Conservation (phyloP, 2,797 vertebrate genomes). For the Gila robusta region DNA sequence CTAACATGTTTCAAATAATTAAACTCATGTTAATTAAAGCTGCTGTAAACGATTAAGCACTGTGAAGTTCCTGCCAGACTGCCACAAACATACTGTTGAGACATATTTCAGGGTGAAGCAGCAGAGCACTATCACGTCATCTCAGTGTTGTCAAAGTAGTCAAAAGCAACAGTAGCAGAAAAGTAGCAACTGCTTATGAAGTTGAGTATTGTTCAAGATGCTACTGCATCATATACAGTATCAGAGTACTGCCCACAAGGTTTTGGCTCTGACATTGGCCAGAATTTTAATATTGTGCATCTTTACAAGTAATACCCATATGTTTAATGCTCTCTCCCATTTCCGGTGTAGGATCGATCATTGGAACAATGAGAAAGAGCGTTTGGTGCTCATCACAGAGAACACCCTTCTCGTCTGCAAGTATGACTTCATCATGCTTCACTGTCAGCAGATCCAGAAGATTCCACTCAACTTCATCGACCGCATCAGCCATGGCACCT, state of each 20-base stretch:
- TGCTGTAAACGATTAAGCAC: background rate
- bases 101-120: background rate
- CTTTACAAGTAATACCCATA: background rate
- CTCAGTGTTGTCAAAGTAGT: background rate
- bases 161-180: background rate
- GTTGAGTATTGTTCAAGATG: background rate
- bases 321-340: background rate
- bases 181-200: background rate
- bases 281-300: background rate
- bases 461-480: conserved; percentile 76
- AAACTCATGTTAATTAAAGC: conserved; percentile 19
- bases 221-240: background rate
- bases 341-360: conserved; percentile 79
- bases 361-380: conserved; percentile 90
- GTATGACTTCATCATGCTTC: conserved; percentile 85
- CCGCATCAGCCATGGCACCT: conserved; percentile 78
- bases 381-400: conserved; percentile 77
- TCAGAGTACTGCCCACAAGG: background rate
- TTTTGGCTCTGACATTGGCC: background rate
- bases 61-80: background rate
- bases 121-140: background rate
- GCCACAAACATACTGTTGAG: background rate
- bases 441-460: conserved; percentile 80
- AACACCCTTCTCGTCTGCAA: conserved; percentile 83
- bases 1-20: conserved; percentile 20